Conservation (phyloP, 2,888 invertebrate species). For the Tetragnatha montana region DNA sequence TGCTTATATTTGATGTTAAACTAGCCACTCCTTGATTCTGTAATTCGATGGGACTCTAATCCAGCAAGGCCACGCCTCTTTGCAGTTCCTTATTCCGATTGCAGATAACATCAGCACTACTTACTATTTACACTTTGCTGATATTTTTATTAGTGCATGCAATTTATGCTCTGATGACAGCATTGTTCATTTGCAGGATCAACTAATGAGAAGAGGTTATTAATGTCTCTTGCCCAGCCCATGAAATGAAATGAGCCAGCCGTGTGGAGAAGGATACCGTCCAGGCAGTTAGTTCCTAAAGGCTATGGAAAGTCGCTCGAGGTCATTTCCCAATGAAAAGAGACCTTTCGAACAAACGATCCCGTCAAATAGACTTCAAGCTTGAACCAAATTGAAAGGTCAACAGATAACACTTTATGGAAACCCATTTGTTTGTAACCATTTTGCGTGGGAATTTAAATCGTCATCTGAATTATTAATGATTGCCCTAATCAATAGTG, state of each 20-base stretch:
- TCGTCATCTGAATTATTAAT: no score
- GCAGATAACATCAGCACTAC: not conserved
- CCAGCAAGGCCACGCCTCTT: not conserved
- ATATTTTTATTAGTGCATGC: not conserved
- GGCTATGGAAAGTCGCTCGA: not conserved
- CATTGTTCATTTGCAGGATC: not conserved
- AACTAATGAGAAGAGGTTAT: not conserved
- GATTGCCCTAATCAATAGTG: no score
- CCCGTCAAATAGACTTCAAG: not conserved
- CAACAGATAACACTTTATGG: not conserved
- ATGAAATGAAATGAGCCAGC: not conserved
- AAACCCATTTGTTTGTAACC: not conserved
- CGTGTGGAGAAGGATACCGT: not conserved
- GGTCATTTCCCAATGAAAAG: not conserved
- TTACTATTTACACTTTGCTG: not conserved
- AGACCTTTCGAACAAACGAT: not conserved
- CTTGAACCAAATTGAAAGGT: not conserved
- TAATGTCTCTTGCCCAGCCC: not conserved
- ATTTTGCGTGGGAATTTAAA: no score
- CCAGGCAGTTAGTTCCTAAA: not conserved
- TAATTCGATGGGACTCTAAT: not conserved
- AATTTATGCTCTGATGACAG: not conserved
- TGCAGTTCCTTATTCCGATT: not conserved
- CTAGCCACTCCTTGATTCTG: not conserved
- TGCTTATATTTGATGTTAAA: not conserved